Evolutionary conservation across 37 sponge, comb jelly and placozoan genomes (phyloP).

Genomic region (Bolinopsis microptera): DNA sequence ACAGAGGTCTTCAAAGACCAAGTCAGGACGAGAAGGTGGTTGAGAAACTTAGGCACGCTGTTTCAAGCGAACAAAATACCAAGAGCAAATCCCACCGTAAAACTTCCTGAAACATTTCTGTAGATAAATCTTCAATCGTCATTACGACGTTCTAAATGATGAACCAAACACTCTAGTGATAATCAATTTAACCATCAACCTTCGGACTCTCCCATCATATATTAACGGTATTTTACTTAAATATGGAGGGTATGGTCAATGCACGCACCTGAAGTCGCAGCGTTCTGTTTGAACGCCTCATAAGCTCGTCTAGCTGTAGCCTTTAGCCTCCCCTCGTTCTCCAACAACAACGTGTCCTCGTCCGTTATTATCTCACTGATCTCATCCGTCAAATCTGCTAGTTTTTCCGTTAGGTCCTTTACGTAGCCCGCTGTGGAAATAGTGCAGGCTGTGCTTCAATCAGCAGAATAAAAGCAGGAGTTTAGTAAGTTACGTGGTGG

Average conservation of each 20-base stretch:
- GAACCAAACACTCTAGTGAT: not conserved
- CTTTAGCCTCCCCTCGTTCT: not conserved
- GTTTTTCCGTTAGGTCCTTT: not conserved
- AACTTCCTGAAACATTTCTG: not conserved
- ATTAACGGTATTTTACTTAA: too few species aligned
- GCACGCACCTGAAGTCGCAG: slow-evolving; percentile 51
- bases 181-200: not conserved
- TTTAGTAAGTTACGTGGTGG: not conserved
- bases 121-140: not conserved
- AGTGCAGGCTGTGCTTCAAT: not conserved
- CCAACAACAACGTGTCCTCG: not conserved
- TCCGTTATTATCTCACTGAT: not conserved
- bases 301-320: slow-evolving; percentile 51
- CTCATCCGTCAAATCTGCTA: slow-evolving; percentile 47
- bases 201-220: too few species aligned
- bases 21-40: too few species aligned
- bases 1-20: too few species aligned
- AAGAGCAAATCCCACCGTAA: not conserved
- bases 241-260: too few species aligned
- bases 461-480: not conserved
- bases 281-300: slow-evolving; percentile 25
- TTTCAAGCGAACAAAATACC: slow-evolving; percentile 29
- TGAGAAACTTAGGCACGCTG: too few species aligned
- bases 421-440: not conserved
- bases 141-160: too few species aligned